These are phyloP conservation scores for Heliconius eleuchia DNA, from an alignment of 1,140 invertebrate genomes.

Conservation along the genomic window DNA sequence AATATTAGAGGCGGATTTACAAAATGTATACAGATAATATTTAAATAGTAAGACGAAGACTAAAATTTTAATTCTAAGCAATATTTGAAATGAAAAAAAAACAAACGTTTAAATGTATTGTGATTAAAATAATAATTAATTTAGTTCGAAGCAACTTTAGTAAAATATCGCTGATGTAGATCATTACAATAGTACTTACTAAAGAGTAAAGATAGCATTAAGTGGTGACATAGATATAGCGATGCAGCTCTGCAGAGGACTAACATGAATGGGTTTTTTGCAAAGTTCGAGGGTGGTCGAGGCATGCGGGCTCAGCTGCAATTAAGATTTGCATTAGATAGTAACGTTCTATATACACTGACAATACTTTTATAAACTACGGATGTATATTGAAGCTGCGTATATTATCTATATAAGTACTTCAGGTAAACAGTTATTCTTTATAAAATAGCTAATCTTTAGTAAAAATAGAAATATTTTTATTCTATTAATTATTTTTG, in stretches of 20 bases:
- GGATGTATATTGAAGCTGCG: constrained; percentile 48
- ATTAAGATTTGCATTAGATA: constrained; percentile 49
- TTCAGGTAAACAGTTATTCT: background rate
- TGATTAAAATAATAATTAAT: background rate
- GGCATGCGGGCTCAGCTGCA: constrained; percentile 70
- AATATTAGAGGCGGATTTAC: background rate
- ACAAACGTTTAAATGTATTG: background rate
- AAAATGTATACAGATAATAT: background rate
- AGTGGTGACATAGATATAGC: constrained; percentile 10
- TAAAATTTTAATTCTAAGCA: too few relatives aligned
- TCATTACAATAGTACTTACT: constrained; percentile 1
- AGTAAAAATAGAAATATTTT: too few relatives aligned
- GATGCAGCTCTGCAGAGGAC: constrained; percentile 1
- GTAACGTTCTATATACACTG: constrained; percentile 40
- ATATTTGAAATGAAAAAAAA: too few relatives aligned
- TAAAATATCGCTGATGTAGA: constrained; percentile 3
- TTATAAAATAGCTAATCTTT: too few relatives aligned
- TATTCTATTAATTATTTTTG: too few relatives aligned
- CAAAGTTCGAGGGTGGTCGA: constrained; percentile 64
- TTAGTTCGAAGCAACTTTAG: background rate
- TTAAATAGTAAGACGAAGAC: background rate
- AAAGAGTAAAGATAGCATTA: constrained; percentile 1
- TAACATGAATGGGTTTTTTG: constrained; percentile 40
- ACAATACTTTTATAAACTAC: constrained; percentile 50
- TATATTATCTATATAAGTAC: constrained; percentile 9